These are phyloP conservation scores for Drosophila macrospina DNA, from an alignment of 2,888 invertebrate species.

Conservation along the genomic window DNA sequence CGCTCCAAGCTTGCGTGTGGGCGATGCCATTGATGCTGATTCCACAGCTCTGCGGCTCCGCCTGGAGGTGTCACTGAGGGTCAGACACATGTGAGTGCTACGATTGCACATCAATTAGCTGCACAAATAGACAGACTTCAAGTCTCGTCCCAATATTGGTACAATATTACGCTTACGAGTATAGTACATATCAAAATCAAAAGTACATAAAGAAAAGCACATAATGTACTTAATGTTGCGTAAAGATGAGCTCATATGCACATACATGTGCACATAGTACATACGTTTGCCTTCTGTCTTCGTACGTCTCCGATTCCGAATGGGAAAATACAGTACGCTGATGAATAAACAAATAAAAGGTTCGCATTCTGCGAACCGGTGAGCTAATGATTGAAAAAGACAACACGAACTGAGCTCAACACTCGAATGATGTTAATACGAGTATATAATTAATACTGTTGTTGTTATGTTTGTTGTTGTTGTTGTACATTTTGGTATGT, in stretches of 20 bases:
- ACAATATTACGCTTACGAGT: conserved; percentile 10
- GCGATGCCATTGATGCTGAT: conserved; percentile 48
- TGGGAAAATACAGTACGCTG: conserved; percentile 31
- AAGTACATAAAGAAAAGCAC: conserved; percentile 16
- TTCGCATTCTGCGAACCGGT: conserved; percentile 49
- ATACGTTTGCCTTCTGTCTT: neutral
- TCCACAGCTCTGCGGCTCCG: conserved; percentile 16
- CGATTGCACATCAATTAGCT: conserved; percentile 61
- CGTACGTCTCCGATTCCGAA: conserved; percentile 18
- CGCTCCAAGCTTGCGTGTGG: conserved; percentile 61
- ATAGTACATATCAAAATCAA: too few relatives aligned
- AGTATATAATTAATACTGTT: neutral
- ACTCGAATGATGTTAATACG: conserved; percentile 5
- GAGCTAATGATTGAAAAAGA: conserved; percentile 70
- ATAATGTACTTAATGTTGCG: conserved; percentile 21
- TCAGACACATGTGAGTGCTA: conserved; percentile 48
- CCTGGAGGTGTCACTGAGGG: conserved; percentile 62
- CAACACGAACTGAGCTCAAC: conserved; percentile 36
- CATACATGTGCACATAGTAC: too few relatives aligned
- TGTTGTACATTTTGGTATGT: conserved; percentile 41
- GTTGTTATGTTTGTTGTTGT: neutral
- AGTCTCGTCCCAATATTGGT: conserved; percentile 13
- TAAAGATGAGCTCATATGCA: conserved; percentile 47
- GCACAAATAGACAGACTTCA: conserved; percentile 27
- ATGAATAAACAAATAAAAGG: conserved; percentile 54